These are phyloP conservation scores for Cromileptes altivelis DNA, from an alignment of 2,113 vertebrate species.

Conservation along the genomic window DNA sequence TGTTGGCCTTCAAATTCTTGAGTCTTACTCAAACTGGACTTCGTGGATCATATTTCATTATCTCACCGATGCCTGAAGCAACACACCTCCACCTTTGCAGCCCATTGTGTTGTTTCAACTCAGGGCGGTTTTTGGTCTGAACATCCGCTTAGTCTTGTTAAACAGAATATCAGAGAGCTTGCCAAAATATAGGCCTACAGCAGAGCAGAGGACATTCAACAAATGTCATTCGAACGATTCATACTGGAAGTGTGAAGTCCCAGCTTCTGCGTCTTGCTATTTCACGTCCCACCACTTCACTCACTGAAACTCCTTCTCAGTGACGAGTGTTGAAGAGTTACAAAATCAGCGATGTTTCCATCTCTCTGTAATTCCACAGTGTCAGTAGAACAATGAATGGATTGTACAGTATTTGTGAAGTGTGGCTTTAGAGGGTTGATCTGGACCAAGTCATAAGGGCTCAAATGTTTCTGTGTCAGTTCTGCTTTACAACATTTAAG, in stretches of 20 bases:
- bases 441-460: conserved; percentile 1
- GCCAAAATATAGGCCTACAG: conserved; percentile 9
- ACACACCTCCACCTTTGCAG: not conserved
- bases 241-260: conserved; percentile 29
- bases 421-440: conserved; percentile 13
- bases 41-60: not conserved
- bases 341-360: conserved; percentile 10
- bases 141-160: not conserved
- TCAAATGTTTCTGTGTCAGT: conserved; percentile 29
- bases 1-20: not conserved
- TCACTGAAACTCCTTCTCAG: conserved; percentile 32
- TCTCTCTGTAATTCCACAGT: conserved; percentile 13
- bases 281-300: conserved; percentile 26
- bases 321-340: conserved; percentile 8
- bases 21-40: not conserved
- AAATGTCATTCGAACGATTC: conserved; percentile 40
- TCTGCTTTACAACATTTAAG: conserved; percentile 30
- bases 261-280: conserved; percentile 26
- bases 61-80: not conserved
- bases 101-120: not conserved
- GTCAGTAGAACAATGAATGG: conserved; percentile 12
- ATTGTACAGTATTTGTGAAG: conserved; percentile 3
- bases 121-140: not conserved
- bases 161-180: not conserved
- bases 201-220: conserved; percentile 12